Evolutionary conservation across 37 sponge, comb jelly and placozoan genomes (phyloP).

Genomic region (Amphimedon queenslandica): DNA sequence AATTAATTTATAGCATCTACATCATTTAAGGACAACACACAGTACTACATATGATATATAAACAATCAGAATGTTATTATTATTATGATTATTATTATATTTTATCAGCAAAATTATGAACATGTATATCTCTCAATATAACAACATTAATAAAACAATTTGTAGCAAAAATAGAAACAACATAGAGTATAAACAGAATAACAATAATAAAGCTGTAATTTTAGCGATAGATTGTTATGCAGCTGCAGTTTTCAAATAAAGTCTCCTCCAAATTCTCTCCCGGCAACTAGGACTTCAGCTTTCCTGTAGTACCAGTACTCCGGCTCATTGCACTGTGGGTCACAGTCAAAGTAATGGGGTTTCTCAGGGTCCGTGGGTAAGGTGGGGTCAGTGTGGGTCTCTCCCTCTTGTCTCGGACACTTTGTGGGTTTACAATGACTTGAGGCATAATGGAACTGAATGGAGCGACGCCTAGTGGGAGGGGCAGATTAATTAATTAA

Average conservation of each 20-base stretch:
- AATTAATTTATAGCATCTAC: too few species aligned
- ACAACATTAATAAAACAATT: too few species aligned
- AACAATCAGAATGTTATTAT: too few species aligned
- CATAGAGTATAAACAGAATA: not conserved
- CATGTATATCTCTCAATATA: too few species aligned
- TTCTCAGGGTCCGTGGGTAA: not conserved
- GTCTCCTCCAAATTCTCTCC: constrained; percentile 43
- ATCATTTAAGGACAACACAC: too few species aligned
- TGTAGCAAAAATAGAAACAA: too few species aligned
- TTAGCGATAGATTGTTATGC: too few species aligned
- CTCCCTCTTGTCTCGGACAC: constrained; percentile 43
- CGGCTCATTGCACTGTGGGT: constrained; percentile 36
- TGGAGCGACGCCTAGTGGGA: constrained; percentile 28
- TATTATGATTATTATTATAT: too few species aligned
- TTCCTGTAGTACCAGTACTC: constrained; percentile 59
- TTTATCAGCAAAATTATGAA: too few species aligned
- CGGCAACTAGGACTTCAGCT: constrained; percentile 42
- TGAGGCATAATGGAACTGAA: constrained; percentile 65
- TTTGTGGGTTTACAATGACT: constrained; percentile 36
- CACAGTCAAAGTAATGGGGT: constrained; percentile 52
- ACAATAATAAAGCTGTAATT: not conserved
- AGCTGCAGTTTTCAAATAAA: constrained; percentile 20
- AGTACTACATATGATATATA: too few species aligned
- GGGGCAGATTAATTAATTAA: not conserved
- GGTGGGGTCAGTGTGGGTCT: not conserved